Conservation (phyloP, 2,113 vertebrate species). For the Antennarius striatus region DNA sequence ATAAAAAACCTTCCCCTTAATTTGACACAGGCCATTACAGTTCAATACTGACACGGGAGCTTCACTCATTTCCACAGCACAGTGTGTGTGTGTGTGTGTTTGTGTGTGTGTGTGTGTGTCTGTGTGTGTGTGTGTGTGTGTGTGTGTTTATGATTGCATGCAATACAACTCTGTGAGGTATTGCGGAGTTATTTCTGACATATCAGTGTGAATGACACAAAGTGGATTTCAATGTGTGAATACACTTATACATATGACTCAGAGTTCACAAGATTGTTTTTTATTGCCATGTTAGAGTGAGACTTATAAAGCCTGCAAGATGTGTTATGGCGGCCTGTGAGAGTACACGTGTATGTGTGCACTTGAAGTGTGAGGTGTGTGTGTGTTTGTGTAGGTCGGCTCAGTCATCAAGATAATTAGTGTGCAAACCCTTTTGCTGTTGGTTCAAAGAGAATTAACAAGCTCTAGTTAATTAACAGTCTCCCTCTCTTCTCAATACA, state of each 20-base stretch:
- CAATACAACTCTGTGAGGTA: conserved; percentile 9
- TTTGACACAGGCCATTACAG: conserved; percentile 72
- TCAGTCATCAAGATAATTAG: conserved; percentile 78
- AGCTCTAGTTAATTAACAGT: conserved; percentile 79
- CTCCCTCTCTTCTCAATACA: conserved; percentile 73
- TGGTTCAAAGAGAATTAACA: conserved; percentile 80
- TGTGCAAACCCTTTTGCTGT: conserved; percentile 75
- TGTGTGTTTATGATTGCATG: conserved; percentile 3
- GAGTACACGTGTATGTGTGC: conserved; percentile 13
- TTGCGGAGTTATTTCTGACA: conserved; percentile 44
- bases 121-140: conserved; percentile 11
- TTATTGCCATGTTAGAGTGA: conserved; percentile 37
- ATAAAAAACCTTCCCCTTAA: conserved; percentile 73
- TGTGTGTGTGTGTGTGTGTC: conserved; percentile 7
- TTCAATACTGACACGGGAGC: conserved; percentile 68
- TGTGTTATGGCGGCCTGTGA: conserved; percentile 61
- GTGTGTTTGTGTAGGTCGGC: conserved; percentile 59
- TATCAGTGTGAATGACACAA: conserved; percentile 36
- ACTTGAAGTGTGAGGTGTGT: conserved; percentile 24
- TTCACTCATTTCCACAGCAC: conserved; percentile 31
- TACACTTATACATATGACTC: conserved; percentile 38
- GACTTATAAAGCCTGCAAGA: conserved; percentile 53
- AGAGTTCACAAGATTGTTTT: conserved; percentile 60
- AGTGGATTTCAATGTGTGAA: conserved; percentile 15
- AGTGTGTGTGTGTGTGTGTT: conserved; percentile 8